phyloP scores from a whole-genome alignment of 2,797 vertebrate species.

The Cygnus olor region DNA sequence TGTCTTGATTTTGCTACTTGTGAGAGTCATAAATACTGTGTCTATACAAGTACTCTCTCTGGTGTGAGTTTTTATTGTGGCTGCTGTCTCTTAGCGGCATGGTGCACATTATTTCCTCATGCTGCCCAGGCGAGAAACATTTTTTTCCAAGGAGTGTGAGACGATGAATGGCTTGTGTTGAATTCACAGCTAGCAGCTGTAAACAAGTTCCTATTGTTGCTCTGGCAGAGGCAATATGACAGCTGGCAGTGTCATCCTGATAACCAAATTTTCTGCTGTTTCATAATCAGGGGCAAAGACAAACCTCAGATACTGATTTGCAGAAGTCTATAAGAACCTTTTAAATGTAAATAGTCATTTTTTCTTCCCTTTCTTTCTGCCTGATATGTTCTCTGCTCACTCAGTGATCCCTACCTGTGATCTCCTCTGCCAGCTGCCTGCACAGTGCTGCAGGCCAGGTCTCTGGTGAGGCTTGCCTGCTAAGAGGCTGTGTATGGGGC shows the following conservation, averaged over 20 bases:
- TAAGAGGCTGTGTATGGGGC: too few species aligned
- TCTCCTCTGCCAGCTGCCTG: not conserved
- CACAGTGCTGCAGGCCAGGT: too few species aligned
- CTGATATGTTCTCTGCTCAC: not conserved
- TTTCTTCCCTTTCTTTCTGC: not conserved
- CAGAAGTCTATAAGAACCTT: not conserved
- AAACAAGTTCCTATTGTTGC: not conserved
- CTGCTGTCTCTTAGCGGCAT: not conserved
- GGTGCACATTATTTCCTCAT: not conserved
- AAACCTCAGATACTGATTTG: not conserved
- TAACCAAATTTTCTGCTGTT: not conserved
- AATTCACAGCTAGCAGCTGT: not conserved
- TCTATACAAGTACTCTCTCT: not conserved
- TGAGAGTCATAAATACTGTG: not conserved
- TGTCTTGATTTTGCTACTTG: not conserved
- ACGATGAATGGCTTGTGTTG: not conserved
- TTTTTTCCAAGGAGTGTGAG: constrained; percentile 4
- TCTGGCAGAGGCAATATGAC: not conserved
- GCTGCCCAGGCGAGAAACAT: not conserved
- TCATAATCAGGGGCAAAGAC: not conserved
- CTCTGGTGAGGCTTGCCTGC: accelerated
- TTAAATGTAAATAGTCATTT: not conserved
- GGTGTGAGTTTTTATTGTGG: not conserved
- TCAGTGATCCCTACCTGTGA: not conserved
- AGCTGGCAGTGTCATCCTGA: not conserved